Conservation (phyloP, 1,140 invertebrate genomes). For the Zaprionus gabonicus region DNA sequence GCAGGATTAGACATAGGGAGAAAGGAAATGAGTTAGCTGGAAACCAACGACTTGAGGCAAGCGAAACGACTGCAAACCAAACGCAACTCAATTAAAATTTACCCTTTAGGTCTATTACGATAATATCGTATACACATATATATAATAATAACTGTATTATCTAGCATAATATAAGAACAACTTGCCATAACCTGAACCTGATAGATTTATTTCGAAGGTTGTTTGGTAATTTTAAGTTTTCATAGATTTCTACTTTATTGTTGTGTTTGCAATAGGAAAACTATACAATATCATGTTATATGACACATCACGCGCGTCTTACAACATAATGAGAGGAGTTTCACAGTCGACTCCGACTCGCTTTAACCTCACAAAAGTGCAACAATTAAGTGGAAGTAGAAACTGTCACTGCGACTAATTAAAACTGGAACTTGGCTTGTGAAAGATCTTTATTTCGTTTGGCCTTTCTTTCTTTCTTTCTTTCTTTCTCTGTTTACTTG, state of each 20-base stretch:
- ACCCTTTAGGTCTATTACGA: background rate
- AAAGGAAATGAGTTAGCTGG: constrained; percentile 42
- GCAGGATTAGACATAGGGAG: constrained; percentile 10
- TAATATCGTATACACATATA: background rate
- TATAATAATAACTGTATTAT: background rate
- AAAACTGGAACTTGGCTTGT: constrained; percentile 36
- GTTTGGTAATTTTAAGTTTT: too few species aligned
- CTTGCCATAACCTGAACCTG: too few species aligned
- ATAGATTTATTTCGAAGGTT: too few species aligned
- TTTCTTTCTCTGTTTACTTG: background rate
- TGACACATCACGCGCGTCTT: background rate
- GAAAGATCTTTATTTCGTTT: constrained; percentile 12
- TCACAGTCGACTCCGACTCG: background rate
- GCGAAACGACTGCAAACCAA: background rate
- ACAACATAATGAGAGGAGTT: background rate
- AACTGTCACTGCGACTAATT: constrained; percentile 41
- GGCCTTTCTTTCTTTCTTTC: constrained; percentile 9
- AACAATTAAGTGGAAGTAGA: background rate
- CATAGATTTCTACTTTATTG: too few species aligned
- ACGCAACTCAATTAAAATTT: background rate
- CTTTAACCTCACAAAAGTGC: constrained; percentile 12
- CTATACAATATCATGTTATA: background rate
- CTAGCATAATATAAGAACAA: background rate
- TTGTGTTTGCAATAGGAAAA: too few species aligned
- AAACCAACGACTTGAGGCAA: constrained; percentile 6